Percentiles rank a stretch among this genome's conserved stretches.
Evolutionary conservation across 2,113 vertebrate genomes (phyloP).

Genomic region (Rutilus rutilus): DNA sequence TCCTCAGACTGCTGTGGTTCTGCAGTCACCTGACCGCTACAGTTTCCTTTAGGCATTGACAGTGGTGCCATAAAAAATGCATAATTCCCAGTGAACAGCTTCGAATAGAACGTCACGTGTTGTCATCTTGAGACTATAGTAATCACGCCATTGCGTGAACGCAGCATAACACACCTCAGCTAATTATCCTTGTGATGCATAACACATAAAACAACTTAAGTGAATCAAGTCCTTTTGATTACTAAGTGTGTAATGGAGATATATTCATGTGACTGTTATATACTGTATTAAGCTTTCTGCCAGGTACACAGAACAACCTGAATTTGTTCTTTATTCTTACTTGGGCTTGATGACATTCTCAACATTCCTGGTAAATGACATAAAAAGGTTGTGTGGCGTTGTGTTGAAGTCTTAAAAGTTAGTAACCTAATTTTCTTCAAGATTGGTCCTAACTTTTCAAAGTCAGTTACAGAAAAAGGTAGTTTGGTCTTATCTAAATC

Average conservation of each 20-base stretch:
- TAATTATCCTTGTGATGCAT: neutral
- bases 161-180: neutral
- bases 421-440: too few relatives aligned
- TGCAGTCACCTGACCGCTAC: too few relatives aligned
- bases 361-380: neutral
- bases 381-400: neutral
- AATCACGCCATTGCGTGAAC: too few relatives aligned
- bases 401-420: neutral
- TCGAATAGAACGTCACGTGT: too few relatives aligned
- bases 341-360: neutral
- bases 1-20: too few relatives aligned
- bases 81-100: too few relatives aligned
- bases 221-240: constrained; percentile 11
- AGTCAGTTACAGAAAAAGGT: too few relatives aligned
- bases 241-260: neutral
- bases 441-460: too few relatives aligned
- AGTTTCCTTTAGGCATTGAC: too few relatives aligned
- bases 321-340: neutral
- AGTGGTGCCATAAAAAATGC: too few relatives aligned
- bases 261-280: neutral
- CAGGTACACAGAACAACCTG: neutral
- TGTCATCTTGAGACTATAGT: too few relatives aligned
- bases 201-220: neutral
- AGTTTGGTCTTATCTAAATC: too few relatives aligned
- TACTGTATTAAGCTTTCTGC: neutral